Evolutionary conservation across 2,113 vertebrate species (phyloP).

Genomic region (Nerophis ophidion): DNA sequence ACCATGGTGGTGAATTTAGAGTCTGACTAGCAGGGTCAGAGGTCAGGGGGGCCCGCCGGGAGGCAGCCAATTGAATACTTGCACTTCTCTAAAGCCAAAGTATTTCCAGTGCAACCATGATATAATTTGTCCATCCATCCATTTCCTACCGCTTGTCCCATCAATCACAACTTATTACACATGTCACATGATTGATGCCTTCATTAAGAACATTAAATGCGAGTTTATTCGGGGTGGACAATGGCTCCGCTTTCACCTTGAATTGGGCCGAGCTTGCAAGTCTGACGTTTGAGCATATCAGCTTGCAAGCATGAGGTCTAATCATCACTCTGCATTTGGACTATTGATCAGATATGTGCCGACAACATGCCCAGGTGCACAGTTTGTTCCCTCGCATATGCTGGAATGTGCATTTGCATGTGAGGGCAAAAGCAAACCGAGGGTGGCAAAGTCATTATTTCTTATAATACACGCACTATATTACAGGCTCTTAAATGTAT

Average conservation of each 20-base stretch:
- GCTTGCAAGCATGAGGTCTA: slow-evolving; percentile 60
- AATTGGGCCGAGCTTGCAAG: slow-evolving; percentile 40
- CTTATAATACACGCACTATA: too few relatives aligned
- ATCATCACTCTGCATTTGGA: slow-evolving; percentile 68
- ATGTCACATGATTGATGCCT: background rate
- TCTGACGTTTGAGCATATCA: slow-evolving; percentile 53
- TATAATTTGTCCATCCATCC: background rate
- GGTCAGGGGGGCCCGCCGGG: slow-evolving; percentile 21
- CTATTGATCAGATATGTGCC: slow-evolving; percentile 62
- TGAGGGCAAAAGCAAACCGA: too few relatives aligned
- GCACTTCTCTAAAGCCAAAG: background rate
- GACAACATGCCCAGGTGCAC: slow-evolving; percentile 23
- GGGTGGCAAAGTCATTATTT: too few relatives aligned
- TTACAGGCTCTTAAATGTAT: too few relatives aligned
- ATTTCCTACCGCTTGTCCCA: too few relatives aligned
- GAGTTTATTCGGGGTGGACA: slow-evolving; percentile 14
- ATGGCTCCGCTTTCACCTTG: slow-evolving; percentile 53
- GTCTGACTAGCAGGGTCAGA: slow-evolving; percentile 59
- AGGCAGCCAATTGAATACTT: slow-evolving; percentile 6
- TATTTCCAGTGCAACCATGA: background rate
- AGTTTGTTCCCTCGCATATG: background rate
- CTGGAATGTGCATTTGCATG: too few relatives aligned
- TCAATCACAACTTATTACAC: slow-evolving; percentile 17
- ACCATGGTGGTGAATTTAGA: slow-evolving; percentile 71
- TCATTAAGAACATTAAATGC: slow-evolving; percentile 2